phyloP scores from a whole-genome alignment of 2,888 invertebrate genomes.

The Microctonus hyperodae region DNA sequence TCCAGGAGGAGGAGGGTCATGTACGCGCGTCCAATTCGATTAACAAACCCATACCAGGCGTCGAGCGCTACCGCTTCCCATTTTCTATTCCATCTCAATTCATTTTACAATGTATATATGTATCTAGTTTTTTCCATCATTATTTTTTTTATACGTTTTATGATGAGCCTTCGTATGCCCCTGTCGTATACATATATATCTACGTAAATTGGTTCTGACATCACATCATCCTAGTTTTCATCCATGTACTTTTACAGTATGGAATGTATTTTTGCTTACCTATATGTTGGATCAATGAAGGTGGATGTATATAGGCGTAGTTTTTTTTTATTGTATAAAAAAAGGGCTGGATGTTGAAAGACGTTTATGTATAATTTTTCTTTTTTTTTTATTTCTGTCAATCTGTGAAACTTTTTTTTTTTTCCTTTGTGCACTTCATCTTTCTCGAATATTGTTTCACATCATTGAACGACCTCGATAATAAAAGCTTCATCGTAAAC shows the following conservation, averaged over 20 bases:
- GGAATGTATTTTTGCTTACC: not conserved
- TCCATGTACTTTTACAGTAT: not conserved
- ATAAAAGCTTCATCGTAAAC: slow-evolving; percentile 26
- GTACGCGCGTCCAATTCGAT: slow-evolving; percentile 30
- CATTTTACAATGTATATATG: slow-evolving; percentile 1
- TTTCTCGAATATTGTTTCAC: not conserved
- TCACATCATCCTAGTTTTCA: slow-evolving; percentile 3
- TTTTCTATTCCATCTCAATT: not conserved
- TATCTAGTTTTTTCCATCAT: not conserved
- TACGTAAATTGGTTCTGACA: not conserved
- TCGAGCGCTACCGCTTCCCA: not conserved
- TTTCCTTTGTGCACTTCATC: not conserved
- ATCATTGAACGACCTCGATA: slow-evolving; percentile 17
- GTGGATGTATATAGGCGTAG: not conserved
- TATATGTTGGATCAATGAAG: not conserved
- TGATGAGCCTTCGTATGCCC: not conserved
- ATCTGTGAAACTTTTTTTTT: not conserved
- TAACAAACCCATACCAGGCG: slow-evolving; percentile 16
- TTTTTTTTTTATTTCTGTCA: not conserved
- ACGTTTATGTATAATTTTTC: not conserved
- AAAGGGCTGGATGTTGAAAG: too few species aligned
- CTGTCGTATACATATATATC: not conserved
- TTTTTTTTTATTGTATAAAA: too few species aligned
- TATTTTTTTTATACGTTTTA: slow-evolving; percentile 7
- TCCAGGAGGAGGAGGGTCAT: slow-evolving; percentile 1